A percentile compares a stretch with the other conserved stretches of the same genome.
phyloP scores from a whole-genome alignment of 2,888 invertebrate species.

The Platycheirus albimanus region DNA sequence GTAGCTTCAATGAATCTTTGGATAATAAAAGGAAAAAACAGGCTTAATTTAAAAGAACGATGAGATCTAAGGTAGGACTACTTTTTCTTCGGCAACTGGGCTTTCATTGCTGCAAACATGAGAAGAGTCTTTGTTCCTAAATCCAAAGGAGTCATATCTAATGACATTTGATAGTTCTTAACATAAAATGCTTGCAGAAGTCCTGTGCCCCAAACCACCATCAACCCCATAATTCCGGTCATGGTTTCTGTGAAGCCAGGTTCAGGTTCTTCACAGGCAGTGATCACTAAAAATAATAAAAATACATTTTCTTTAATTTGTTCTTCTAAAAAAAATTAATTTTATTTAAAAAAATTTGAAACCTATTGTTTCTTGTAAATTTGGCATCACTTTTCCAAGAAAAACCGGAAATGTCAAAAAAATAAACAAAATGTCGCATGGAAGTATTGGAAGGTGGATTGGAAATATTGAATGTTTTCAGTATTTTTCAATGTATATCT shows the following conservation, averaged over 20 bases:
- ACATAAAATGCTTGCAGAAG: constrained; percentile 12
- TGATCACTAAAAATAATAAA: constrained; percentile 32
- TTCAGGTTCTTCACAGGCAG: constrained; percentile 75
- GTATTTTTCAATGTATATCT: too few species aligned
- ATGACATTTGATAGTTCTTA: neutral
- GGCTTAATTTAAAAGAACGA: neutral
- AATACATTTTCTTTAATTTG: too few species aligned
- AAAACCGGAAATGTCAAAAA: too few species aligned
- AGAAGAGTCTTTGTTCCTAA: constrained; percentile 77
- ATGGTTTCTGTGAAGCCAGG: constrained; percentile 77
- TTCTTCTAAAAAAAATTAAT: too few species aligned
- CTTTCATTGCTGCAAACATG: constrained; percentile 72
- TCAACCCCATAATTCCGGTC: constrained; percentile 78
- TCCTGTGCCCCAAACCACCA: constrained; percentile 76
- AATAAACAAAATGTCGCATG: too few species aligned
- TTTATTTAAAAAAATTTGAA: too few species aligned
- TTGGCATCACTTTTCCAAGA: too few species aligned
- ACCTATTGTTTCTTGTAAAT: too few species aligned
- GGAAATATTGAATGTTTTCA: too few species aligned
- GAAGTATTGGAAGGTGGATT: too few species aligned
- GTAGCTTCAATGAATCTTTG: constrained; percentile 3
- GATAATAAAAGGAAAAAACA: neutral
- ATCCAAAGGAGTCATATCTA: constrained; percentile 79
- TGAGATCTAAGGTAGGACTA: constrained; percentile 17
- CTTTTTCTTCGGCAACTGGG: constrained; percentile 73